A percentile compares a stretch with the other conserved stretches of the same genome.
These are phyloP conservation scores for Pholis gunnellus DNA, from an alignment of 2,113 vertebrate genomes.

Conservation along the genomic window DNA sequence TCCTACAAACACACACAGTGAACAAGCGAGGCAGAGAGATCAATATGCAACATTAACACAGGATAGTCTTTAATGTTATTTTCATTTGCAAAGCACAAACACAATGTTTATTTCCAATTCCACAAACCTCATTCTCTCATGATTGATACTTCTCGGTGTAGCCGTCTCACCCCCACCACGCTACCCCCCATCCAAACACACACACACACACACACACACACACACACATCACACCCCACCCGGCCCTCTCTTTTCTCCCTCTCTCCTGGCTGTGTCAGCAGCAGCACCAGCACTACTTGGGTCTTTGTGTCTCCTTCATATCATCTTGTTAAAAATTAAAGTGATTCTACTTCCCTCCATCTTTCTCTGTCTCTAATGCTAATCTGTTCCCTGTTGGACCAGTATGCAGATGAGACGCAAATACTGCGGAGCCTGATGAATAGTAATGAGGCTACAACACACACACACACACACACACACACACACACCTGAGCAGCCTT, in stretches of 20 bases:
- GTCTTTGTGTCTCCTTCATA: conserved; percentile 83
- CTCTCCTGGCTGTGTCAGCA: conserved; percentile 78
- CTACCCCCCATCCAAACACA: background rate
- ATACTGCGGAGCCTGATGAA: conserved; percentile 77
- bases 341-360: conserved; percentile 76
- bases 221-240: conserved; percentile 13
- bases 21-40: conserved; percentile 75
- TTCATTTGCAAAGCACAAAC: conserved; percentile 78
- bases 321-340: conserved; percentile 89
- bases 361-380: conserved; percentile 78
- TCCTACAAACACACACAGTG: conserved; percentile 74
- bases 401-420: conserved; percentile 84
- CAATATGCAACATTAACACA: conserved; percentile 92
- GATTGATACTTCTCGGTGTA: conserved; percentile 68
- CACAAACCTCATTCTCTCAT: conserved; percentile 46
- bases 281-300: conserved; percentile 62
- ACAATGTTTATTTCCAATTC: conserved; percentile 68
- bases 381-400: conserved; percentile 84
- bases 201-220: conserved; percentile 19
- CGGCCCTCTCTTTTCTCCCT: conserved; percentile 34
- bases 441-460: conserved; percentile 76
- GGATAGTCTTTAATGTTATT: conserved; percentile 87
- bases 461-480: conserved; percentile 34
- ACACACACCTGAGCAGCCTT: conserved; percentile 73
- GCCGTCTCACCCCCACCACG: conserved; percentile 24